Conservation (phyloP, 2,888 invertebrate species). For the Nomada ferruginata region DNA sequence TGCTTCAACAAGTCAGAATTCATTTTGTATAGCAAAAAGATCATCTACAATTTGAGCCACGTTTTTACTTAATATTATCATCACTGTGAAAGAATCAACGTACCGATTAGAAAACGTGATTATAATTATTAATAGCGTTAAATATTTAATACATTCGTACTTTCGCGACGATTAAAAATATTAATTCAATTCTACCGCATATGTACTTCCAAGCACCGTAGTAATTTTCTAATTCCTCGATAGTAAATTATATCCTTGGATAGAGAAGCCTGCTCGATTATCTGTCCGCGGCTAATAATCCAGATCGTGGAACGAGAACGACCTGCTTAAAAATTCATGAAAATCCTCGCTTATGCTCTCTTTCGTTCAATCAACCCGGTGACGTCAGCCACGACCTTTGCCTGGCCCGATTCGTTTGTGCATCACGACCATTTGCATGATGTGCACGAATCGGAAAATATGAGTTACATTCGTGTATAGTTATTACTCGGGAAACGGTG, state of each 20-base stretch:
- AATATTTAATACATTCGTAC: too few species aligned
- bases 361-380: slow-evolving; percentile 26
- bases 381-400: slow-evolving; percentile 40
- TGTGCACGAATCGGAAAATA: neutral
- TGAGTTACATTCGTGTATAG: neutral
- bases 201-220: too few species aligned
- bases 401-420: slow-evolving; percentile 13
- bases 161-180: too few species aligned
- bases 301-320: neutral
- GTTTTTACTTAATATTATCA: too few species aligned
- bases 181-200: too few species aligned
- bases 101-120: too few species aligned
- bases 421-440: slow-evolving; percentile 10
- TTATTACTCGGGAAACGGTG: neutral
- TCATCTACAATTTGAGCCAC: too few species aligned
- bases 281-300: neutral
- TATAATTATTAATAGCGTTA: too few species aligned
- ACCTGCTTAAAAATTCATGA: slow-evolving; percentile 19
- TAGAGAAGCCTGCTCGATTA: neutral
- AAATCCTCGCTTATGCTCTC: slow-evolving; percentile 22
- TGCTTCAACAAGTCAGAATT: too few species aligned
- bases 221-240: too few species aligned
- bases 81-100: too few species aligned
- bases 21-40: too few species aligned
- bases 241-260: neutral